Base-by-base conservation (phyloP, 2,797 vertebrate species). In the Ctenochaetus hawaiiensis region DNA sequence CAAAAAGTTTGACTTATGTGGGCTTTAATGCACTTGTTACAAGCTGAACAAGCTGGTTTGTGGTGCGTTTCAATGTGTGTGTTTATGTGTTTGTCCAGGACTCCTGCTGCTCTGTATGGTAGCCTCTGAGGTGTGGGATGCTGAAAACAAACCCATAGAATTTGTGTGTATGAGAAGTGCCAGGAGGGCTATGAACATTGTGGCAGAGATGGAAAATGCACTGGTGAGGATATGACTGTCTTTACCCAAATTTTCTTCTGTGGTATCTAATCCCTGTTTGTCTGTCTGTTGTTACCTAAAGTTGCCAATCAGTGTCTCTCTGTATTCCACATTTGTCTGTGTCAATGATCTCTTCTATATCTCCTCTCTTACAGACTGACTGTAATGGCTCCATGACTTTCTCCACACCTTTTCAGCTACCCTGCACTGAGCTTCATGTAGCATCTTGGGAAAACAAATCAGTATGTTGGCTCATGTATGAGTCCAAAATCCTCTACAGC, bases 361-460 rank as follows among this genome's bases (percentile, higher is more conserved):
- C 58, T 82, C 61, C 49, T 58, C 22, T 68, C 8, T 73, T 71
- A 61, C 89, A 95, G 94, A 86, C 56, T 68, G 60, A 75, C 34
- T 95, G 94, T 84, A 72, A 78, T 48, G 66, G 56, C 59, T 82
- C 71, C 2, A 58, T 8, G 0, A 73, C 69, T 49, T 78, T 94
- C 60, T 82, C 89, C 64, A 79, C 84, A 61, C 75, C 78, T 2
- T 70, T 94, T 83, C 87, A 88, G 75, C 85, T 95, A 34, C 92
- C 93, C 49, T 92, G 91, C 77, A 86, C 85, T 8, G 89, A 82
- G 78, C 86, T 94, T 53, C 89, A 94, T n/a, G 77, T 89, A 43
- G 77, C 87, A 83, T 91, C 90, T 26, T 95, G 93, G 93, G 82
- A 83, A 84, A 91, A 77, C 59, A 94, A 93, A 92, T 87, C 93